Evolutionary conservation across 2,797 vertebrate species (phyloP), one percentile per base, ranked within the genome.

Genomic region (Protosalanx chinensis): DNA sequence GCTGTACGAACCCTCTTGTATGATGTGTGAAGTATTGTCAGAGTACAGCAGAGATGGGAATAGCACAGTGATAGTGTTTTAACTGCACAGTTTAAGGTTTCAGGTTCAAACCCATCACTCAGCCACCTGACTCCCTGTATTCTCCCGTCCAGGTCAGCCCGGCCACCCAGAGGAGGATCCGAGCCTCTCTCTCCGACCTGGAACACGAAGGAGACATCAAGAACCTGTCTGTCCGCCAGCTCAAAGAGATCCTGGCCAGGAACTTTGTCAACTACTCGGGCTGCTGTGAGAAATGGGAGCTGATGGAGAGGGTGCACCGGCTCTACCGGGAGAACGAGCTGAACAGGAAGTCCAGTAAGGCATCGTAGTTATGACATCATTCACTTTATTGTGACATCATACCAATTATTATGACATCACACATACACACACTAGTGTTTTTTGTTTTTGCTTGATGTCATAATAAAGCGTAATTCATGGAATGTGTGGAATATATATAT

Each of bases 221-320:
- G 80, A 93, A 92, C 69, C 90, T 99, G 87, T 96, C 94, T 0
- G 96, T 98, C 59, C 94, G 97, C 63, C 97, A 99, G 88, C 91
- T 99, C 76, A 99, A 99, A 88, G 97, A 98, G 86, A 98, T 99
- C 75, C 93, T 99, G 0, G 95, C 97, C 3, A 93, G 96, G 77
- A 98, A 99, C 76, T 99, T 99, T 77, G 97, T 99, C 86, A 98
- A 93, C 91, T 99, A 96, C 85, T 98, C 96, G 0, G 98, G 98
- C 86, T 99, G 97, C 89, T 99, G 97, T 79, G 97, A 99, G 87
- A 98, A 98, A 81, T 99, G 97, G 97, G 98, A 99, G 87, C 93
- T 99, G 70, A 90, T 99, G 85, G 97, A 99, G 84, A 94, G 96
- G 81, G 98, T 99, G 67, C 95, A 94, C 85, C 93, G 96, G 5